Base-by-base conservation (phyloP, 2,888 invertebrate species). In the Sylvicola cinctus region DNA sequence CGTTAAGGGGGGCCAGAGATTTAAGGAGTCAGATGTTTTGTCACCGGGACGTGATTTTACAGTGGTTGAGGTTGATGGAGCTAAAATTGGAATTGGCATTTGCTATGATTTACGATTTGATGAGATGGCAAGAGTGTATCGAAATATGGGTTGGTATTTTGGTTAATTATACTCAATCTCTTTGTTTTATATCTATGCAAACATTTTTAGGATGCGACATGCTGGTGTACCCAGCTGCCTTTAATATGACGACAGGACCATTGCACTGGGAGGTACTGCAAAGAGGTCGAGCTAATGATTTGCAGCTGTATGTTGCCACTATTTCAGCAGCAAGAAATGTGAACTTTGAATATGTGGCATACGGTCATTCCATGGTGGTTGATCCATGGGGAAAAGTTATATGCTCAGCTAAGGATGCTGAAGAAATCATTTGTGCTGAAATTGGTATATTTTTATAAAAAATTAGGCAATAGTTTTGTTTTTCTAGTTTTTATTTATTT, bases 61-160 rank as follows among this genome's bases (percentile, higher is more conserved):
- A 0, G 73, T 68, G 1, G 81, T 93, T 48, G 65, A 77, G 31
- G 71, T 74, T 35, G 67, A 70, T 29, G 66, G 66, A 7, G 57
- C 66, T 14, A 80, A 74, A 61, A 62, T 93, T 36, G 95, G 95
- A 0, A 48, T 95, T 30, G 93, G 88, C n/a, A 85, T 96, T 47
- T 95, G 95, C 50, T 95, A 95, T 51, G 95, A 96, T 51, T 64
- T 93, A 37, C 64, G 95, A 30, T 96, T 95, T 59, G 72, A 77
- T 36, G 90, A 93, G 60, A 59, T 93, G 64, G 81, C 87, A 0
- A 69, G 74, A 39, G 45, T 78, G 11, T 77, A 80, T 59, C 62
- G 77, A 2, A 61, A 65, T 31, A n/a, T n/a, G n/a, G n/a, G 49
- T 58, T 50, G 68, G 68, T 66, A 40, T 40, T 30, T 14, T 31